A percentile compares a stretch with the other conserved stretches of the same genome.
Conservation (phyloP, 1,140 invertebrate species). For the Drosophila cardini region DNA sequence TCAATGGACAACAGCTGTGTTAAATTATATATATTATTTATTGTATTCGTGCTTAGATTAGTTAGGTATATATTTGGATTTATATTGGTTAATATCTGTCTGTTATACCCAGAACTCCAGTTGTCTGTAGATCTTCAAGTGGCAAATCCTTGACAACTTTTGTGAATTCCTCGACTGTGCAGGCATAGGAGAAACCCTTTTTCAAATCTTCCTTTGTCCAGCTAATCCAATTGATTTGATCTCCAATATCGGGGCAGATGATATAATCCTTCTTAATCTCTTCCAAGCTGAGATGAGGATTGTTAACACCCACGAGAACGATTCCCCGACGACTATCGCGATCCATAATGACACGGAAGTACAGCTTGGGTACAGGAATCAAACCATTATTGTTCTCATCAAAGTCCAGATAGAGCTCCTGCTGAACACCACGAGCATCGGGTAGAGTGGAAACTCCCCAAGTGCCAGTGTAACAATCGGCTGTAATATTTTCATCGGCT, state of each 20-base stretch:
- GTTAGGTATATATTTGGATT: conserved; percentile 11
- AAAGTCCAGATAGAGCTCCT: conserved; percentile 85
- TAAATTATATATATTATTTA: conserved; percentile 15
- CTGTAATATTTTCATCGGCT: conserved; percentile 68
- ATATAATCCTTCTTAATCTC: conserved; percentile 83
- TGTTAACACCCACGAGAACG: conserved; percentile 42
- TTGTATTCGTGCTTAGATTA: conserved; percentile 21
- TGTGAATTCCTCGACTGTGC: conserved; percentile 87
- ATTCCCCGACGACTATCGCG: no score
- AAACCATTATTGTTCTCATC: conserved; percentile 76
- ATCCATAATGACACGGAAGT: no score
- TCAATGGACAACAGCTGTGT: conserved; percentile 3
- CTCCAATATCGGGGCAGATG: conserved; percentile 86
- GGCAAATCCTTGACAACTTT: conserved; percentile 85
- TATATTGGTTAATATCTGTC: not conserved
- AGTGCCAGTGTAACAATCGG: conserved; percentile 87
- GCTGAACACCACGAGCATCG: conserved; percentile 83
- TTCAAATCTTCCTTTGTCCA: conserved; percentile 85
- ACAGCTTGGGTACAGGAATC: no score
- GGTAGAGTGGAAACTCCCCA: conserved; percentile 86
- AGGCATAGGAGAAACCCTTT: conserved; percentile 88
- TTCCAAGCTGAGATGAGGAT: conserved; percentile 85
- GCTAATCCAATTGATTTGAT: conserved; percentile 85
- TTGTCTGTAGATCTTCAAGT: conserved; percentile 57
- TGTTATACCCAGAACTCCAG: conserved; percentile 63